These are phyloP conservation scores for Eupithecia dodoneata DNA, from an alignment of 2,888 invertebrate species.

Conservation along the genomic window DNA sequence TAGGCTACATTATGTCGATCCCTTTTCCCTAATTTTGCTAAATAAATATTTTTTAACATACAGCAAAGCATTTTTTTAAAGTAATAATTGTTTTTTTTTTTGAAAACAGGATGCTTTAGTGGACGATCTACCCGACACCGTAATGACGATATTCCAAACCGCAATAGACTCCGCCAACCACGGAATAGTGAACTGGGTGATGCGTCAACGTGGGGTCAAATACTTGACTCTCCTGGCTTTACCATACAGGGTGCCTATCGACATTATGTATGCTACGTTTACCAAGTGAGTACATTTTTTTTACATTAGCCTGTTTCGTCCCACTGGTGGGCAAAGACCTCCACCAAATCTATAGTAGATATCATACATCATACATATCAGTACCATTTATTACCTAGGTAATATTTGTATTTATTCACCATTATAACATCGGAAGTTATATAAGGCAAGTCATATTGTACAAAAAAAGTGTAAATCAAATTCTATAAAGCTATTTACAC, in stretches of 20 bases:
- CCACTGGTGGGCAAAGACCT: too few relatives aligned
- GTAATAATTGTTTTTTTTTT: slow-evolving; percentile 29
- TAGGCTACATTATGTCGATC: too few relatives aligned
- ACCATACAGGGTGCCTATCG: slow-evolving; percentile 94
- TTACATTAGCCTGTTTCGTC: too few relatives aligned
- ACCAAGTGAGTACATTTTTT: slow-evolving; percentile 89
- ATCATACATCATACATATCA: too few relatives aligned
- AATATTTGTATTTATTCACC: too few relatives aligned
- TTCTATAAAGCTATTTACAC: too few relatives aligned
- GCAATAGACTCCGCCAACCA: slow-evolving; percentile 96
- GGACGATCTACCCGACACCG: slow-evolving; percentile 95
- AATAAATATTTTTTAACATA: neutral
- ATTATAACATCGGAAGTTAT: too few relatives aligned
- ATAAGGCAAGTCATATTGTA: too few relatives aligned
- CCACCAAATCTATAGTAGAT: too few relatives aligned
- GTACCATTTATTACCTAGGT: too few relatives aligned
- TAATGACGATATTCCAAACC: slow-evolving; percentile 95
- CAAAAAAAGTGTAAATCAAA: too few relatives aligned
- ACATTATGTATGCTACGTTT: slow-evolving; percentile 93
- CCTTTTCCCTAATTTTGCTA: too few relatives aligned
- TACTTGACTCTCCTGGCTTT: slow-evolving; percentile 91
- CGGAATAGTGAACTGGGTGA: slow-evolving; percentile 95
- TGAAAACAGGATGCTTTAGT: slow-evolving; percentile 92
- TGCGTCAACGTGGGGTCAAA: slow-evolving; percentile 92
- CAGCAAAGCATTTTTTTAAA: neutral